phyloP scores from a whole-genome alignment of 2,113 vertebrate genomes.

The Chamaea fasciata region DNA sequence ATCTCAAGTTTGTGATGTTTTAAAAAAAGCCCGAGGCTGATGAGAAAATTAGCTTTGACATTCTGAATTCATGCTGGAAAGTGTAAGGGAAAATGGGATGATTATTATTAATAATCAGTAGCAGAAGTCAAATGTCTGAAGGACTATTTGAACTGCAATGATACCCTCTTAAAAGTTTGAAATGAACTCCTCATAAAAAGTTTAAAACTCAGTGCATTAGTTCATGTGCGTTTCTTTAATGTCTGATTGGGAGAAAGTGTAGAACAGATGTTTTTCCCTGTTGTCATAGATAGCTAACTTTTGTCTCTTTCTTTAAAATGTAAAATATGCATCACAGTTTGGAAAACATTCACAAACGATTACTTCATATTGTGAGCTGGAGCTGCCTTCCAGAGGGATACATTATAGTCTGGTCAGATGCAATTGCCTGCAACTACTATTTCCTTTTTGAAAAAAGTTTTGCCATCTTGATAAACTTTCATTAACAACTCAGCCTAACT shows the following conservation, averaged over 20 bases:
- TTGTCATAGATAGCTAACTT: constrained; percentile 17
- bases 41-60: constrained; percentile 58
- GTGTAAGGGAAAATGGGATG: constrained; percentile 11
- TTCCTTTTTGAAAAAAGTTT: background rate
- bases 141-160: background rate
- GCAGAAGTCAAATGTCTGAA: constrained; percentile 57
- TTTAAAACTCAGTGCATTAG: background rate
- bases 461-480: background rate
- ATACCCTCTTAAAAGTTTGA: constrained; percentile 37
- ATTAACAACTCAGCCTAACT: background rate
- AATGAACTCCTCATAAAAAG: background rate
- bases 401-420: background rate
- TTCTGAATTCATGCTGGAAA: constrained; percentile 47
- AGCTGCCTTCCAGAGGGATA: constrained; percentile 35
- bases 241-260: constrained; percentile 14
- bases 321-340: constrained; percentile 37
- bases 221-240: background rate
- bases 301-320: constrained; percentile 36
- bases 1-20: background rate
- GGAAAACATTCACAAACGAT: constrained; percentile 40
- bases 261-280: constrained; percentile 30
- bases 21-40: constrained; percentile 15
- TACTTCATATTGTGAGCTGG: constrained; percentile 14
- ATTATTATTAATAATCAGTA: constrained; percentile 53
- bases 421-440: background rate